Conservation (phyloP, 2,797 vertebrate species). For the Dallia pectoralis region DNA sequence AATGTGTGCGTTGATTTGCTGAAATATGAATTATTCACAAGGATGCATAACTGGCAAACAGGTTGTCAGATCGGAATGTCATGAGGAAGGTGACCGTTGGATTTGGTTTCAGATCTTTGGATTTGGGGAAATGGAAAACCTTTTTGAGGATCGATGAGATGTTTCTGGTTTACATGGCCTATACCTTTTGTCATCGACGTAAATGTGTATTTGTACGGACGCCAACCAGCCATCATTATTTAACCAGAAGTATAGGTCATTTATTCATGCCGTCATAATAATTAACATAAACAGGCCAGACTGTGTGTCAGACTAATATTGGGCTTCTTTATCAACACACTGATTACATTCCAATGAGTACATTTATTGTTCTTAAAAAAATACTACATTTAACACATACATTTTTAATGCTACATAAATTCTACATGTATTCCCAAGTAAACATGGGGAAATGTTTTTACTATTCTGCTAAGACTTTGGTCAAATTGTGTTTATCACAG, state of each 20-base stretch:
- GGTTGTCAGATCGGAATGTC: not conserved
- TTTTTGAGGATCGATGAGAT: not conserved
- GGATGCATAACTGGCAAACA: not conserved
- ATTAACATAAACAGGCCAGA: not conserved
- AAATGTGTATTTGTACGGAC: not conserved
- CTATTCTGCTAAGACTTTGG: not conserved
- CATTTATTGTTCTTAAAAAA: too few relatives aligned
- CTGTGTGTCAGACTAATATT: not conserved
- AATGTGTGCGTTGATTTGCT: not conserved
- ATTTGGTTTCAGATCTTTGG: not conserved
- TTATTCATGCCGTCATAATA: not conserved
- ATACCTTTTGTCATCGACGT: not conserved
- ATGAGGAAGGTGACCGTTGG: not conserved
- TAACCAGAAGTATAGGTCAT: not conserved
- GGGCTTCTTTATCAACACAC: not conserved
- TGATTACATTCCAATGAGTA: too few relatives aligned
- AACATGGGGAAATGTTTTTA: too few relatives aligned
- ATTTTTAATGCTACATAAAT: not conserved
- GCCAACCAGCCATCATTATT: not conserved
- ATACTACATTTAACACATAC: too few relatives aligned
- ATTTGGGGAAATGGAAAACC: not conserved
- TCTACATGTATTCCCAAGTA: too few relatives aligned
- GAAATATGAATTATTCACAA: not conserved
- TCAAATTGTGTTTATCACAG: not conserved
- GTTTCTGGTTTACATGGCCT: not conserved